Evolutionary conservation across 1,140 invertebrate species (phyloP), one percentile per base, ranked within the genome.

Genomic region (Drosophila orena): DNA sequence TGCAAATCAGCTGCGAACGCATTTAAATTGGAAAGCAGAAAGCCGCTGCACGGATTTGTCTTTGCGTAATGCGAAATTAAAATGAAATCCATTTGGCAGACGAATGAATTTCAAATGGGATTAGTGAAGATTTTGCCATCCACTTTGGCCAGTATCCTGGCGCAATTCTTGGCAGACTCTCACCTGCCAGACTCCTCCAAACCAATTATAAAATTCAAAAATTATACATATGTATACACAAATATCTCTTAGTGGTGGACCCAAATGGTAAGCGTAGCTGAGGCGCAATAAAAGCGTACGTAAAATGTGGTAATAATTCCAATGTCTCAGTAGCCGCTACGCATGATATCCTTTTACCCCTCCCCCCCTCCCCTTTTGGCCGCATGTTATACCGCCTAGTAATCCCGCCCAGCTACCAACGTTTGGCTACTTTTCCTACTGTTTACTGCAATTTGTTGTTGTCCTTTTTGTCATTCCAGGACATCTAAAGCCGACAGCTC

Each of bases 251-350:
- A 24, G 24, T 24, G 4, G 4, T 17, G 24, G 58, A 14, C 30
- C 59, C 54, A 58, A 30, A 47, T 30, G 44, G 42, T 55, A 57
- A 15, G 4, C 56, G 62, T 43, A 69, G 55, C 40, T 35, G 37
- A 66, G 61, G 38, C 42, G 52, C 75, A 75, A 81, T 77, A 61
- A 83, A 79, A 85, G 73, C 79, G 73, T 75, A 78, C 76, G 78
- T 79, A 81, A 58, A 68, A 70, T 73, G 70, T 79, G 65, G 80
- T 81, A 88, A 81, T 88, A 88, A 83, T 76, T 77, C 75, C 75
- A 83, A 84, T 84, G 76, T 64, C 46, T 78, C 72, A 66, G 61
- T 59, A 49, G 72, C 47, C 74, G 72, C 61, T 69, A 83, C 65
- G 80, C 79, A 62, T 77, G 62, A 72, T 73, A 62, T 54, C 53